These are phyloP conservation scores for Paramacrobiotus metropolitanus DNA, from an alignment of 1,140 invertebrate genomes.

Conservation along the genomic window DNA sequence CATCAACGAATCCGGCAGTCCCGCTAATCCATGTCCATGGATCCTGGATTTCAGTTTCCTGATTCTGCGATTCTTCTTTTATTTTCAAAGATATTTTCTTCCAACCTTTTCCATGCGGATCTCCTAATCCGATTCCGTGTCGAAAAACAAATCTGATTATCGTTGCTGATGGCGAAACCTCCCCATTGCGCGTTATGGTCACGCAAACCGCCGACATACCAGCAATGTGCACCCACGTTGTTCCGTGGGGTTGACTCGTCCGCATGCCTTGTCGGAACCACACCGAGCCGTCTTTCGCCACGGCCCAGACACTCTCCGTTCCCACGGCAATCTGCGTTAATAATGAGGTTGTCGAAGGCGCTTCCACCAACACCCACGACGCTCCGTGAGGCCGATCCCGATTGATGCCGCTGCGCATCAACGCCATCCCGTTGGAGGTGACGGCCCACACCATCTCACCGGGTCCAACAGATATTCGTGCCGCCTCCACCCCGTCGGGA, in stretches of 20 bases:
- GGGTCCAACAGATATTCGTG: slow-evolving; percentile 52
- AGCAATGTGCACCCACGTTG: slow-evolving; percentile 40
- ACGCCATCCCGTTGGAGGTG: slow-evolving; percentile 47
- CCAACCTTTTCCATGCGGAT: slow-evolving; percentile 68
- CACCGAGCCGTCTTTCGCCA: slow-evolving; percentile 48
- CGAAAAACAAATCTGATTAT: slow-evolving; percentile 49
- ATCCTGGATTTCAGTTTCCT: background rate
- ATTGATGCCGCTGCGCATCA: slow-evolving; percentile 33
- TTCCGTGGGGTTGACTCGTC: slow-evolving; percentile 28
- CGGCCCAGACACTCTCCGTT: slow-evolving; percentile 57
- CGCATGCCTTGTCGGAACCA: slow-evolving; percentile 62
- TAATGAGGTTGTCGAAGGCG: slow-evolving; percentile 37
- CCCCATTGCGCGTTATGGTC: background rate
- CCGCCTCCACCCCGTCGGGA: slow-evolving; percentile 46
- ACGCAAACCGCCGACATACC: background rate
- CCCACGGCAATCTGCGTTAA: slow-evolving; percentile 49
- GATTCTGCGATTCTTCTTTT: too few relatives aligned
- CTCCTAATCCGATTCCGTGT: slow-evolving; percentile 42
- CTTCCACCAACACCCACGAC: slow-evolving; percentile 48
- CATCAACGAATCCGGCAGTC: background rate
- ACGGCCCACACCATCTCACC: slow-evolving; percentile 61
- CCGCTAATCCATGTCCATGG: background rate
- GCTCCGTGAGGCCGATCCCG: slow-evolving; percentile 12
- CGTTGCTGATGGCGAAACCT: slow-evolving; percentile 33
- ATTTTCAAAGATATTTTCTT: slow-evolving; percentile 32